Evolutionary conservation across 2,888 invertebrate species (phyloP).

Genomic region (Pristionchus maxplancki): DNA sequence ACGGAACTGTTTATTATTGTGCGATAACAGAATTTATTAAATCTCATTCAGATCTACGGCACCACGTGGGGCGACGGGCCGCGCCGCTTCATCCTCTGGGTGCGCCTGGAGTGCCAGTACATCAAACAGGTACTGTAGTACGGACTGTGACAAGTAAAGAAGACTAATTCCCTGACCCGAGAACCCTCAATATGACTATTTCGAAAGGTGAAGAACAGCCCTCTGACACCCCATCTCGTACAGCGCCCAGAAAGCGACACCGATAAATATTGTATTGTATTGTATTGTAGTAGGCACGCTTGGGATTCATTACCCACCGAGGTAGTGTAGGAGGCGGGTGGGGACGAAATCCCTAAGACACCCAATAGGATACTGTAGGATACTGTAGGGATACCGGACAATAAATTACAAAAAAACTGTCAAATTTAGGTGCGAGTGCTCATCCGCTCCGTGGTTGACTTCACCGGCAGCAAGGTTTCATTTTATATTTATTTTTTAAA

Average conservation of each 20-base stretch:
- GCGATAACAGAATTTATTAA: too few relatives aligned
- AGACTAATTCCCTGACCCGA: too few relatives aligned
- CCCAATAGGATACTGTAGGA: neutral
- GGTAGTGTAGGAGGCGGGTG: too few relatives aligned
- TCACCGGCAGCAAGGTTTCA: conserved; percentile 39
- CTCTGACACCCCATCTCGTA: too few relatives aligned
- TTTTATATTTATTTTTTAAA: too few relatives aligned
- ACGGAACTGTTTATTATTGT: too few relatives aligned
- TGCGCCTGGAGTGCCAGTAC: conserved; percentile 42
- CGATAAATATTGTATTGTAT: too few relatives aligned
- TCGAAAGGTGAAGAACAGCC: neutral
- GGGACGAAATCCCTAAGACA: too few relatives aligned
- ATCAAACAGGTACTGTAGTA: conserved; percentile 36
- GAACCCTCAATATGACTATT: neutral
- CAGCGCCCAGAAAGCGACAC: too few relatives aligned
- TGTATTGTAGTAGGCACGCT: too few relatives aligned
- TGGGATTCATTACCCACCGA: too few relatives aligned
- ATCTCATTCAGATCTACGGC: conserved; percentile 44
- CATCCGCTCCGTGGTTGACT: neutral
- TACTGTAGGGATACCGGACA: neutral
- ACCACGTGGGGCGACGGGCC: conserved; percentile 40
- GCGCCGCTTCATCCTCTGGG: conserved; percentile 25
- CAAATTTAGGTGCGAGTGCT: conserved; percentile 36
- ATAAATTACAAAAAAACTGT: too few relatives aligned
- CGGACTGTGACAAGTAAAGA: neutral